These are phyloP conservation scores for Actias luna DNA, from an alignment of 2,888 invertebrate species.

Conservation along the genomic window DNA sequence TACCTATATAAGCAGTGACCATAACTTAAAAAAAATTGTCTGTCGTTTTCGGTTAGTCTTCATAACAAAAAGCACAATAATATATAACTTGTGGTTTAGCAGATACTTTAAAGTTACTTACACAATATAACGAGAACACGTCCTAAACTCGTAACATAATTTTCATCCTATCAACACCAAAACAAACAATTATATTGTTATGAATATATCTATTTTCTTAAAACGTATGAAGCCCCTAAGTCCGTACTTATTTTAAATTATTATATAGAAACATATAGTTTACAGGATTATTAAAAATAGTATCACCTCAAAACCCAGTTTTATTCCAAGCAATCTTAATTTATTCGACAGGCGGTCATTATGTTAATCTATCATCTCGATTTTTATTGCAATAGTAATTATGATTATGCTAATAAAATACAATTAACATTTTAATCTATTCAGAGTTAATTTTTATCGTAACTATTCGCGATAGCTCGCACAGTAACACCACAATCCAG, in stretches of 20 bases:
- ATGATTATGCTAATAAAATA: not conserved
- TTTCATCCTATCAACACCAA: not conserved
- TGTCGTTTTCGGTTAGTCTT: no score
- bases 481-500: not conserved
- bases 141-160: not conserved
- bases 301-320: not conserved
- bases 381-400: not conserved
- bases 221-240: not conserved
- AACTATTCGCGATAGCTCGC: not conserved
- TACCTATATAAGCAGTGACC: no score
- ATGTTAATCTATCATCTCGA: not conserved
- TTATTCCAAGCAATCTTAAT: not conserved
- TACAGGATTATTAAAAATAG: not conserved
- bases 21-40: no score
- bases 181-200: not conserved
- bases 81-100: no score
- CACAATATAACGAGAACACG: no score
- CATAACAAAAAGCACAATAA: no score
- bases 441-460: not conserved
- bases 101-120: no score
- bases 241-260: not conserved
- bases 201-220: not conserved
- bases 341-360: not conserved
- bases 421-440: not conserved
- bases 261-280: not conserved